Conservation (phyloP, 2,113 vertebrate genomes). For the Clarias macrocephalus region DNA sequence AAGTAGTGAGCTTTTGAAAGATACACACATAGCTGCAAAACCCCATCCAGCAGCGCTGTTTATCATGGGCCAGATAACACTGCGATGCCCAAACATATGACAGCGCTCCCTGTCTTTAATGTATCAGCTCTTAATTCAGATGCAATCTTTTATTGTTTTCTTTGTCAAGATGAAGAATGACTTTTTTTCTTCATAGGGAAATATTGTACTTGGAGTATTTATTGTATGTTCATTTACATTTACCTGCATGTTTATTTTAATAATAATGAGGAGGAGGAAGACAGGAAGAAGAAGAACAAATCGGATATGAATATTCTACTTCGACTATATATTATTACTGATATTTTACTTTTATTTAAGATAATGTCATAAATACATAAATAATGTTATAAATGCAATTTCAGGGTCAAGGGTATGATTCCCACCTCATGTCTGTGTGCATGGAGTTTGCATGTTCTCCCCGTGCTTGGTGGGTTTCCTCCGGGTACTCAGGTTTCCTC, state of each 20-base stretch:
- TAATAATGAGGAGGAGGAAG: background rate
- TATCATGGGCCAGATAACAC: slow-evolving; percentile 74
- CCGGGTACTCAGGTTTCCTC: no score
- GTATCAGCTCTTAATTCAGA: slow-evolving; percentile 76
- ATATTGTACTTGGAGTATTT: slow-evolving; percentile 51
- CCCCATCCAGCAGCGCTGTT: slow-evolving; percentile 69
- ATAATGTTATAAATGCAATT: no score
- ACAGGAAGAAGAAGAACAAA: background rate
- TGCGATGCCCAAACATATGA: slow-evolving; percentile 73
- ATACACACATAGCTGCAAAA: slow-evolving; percentile 73
- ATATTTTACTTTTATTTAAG: no score
- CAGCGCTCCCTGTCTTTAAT: slow-evolving; percentile 71
- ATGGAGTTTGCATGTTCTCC: no score
- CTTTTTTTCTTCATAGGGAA: slow-evolving; percentile 55
- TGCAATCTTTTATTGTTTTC: slow-evolving; percentile 53
- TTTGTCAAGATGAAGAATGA: slow-evolving; percentile 55
- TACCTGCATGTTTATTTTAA: slow-evolving; percentile 7
- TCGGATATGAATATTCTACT: background rate
- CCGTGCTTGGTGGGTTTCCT: no score
- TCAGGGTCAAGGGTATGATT: no score
- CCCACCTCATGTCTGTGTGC: no score
- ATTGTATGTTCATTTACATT: slow-evolving; percentile 27
- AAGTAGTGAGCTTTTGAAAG: slow-evolving; percentile 75
- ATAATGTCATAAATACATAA: no score
- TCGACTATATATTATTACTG: background rate